Percentiles rank a stretch among this genome's conserved stretches.
phyloP scores from a whole-genome alignment of 2,113 vertebrate species.

The Petromus typicus region DNA sequence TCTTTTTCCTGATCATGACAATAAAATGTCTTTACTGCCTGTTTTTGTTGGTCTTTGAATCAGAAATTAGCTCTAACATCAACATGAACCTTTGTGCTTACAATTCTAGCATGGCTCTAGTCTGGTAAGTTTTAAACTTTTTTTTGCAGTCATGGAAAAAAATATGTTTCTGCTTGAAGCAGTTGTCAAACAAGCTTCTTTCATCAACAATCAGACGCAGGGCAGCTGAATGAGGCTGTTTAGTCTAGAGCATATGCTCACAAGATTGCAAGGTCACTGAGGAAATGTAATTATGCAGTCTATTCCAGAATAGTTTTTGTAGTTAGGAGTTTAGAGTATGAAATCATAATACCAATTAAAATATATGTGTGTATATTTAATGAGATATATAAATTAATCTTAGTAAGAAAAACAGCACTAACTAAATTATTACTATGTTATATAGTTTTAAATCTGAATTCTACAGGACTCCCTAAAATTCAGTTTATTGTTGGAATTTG shows the following conservation, averaged over 20 bases:
- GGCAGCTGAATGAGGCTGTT: constrained; percentile 95
- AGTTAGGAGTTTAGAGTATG: constrained; percentile 80
- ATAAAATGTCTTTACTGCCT: constrained; percentile 90
- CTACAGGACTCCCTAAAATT: constrained; percentile 46
- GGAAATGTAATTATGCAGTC: constrained; percentile 92
- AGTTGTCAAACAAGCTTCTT: constrained; percentile 94
- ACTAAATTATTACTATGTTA: constrained; percentile 53
- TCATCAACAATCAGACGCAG: constrained; percentile 92
- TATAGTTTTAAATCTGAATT: constrained; percentile 59
- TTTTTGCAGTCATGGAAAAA: constrained; percentile 92
- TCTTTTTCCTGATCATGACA: constrained; percentile 89
- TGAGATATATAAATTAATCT: constrained; percentile 49
- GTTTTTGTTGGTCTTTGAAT: constrained; percentile 92
- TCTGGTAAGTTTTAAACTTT: constrained; percentile 88
- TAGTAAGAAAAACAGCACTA: constrained; percentile 55
- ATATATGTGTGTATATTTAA: constrained; percentile 2
- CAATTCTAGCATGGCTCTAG: constrained; percentile 88
- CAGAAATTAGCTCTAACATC: constrained; percentile 92
- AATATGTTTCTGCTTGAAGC: constrained; percentile 92
- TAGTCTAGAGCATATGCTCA: constrained; percentile 95
- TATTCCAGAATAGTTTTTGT: constrained; percentile 87
- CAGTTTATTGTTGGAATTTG: constrained; percentile 44
- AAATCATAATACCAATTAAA: constrained; percentile 84
- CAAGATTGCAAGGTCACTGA: constrained; percentile 91
- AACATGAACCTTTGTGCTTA: constrained; percentile 88